These are phyloP conservation scores for Tupiocoris notatus DNA, from an alignment of 2,888 invertebrate genomes.

Conservation along the genomic window DNA sequence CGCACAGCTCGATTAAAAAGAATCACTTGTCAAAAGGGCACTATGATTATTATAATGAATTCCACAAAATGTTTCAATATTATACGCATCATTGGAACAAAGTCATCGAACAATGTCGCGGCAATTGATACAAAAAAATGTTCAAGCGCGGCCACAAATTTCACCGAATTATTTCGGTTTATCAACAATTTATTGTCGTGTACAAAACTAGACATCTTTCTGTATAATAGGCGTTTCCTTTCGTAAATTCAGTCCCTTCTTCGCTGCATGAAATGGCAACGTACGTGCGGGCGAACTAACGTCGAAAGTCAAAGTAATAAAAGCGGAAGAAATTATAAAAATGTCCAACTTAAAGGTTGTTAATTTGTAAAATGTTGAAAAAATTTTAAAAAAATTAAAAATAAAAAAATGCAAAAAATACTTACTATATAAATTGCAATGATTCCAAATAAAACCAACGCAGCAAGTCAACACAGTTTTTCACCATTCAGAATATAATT, in stretches of 20 bases:
- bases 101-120: background rate
- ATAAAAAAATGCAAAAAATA: no score
- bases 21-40: conserved; percentile 39
- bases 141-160: background rate
- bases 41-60: conserved; percentile 22
- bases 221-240: conserved; percentile 18
- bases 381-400: no score
- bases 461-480: no score
- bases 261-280: conserved; percentile 22
- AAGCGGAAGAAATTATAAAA: no score
- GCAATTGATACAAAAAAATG: background rate
- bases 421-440: no score
- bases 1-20: background rate
- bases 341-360: no score
- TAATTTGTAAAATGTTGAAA: no score
- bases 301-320: no score
- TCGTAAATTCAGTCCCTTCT: conserved; percentile 32
- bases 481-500: no score
- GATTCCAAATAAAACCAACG: no score
- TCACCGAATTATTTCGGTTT: background rate
- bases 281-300: no score
- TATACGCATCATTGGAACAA: background rate
- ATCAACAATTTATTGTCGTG: conserved; percentile 31
- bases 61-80: background rate
- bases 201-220: conserved; percentile 38